These are phyloP conservation scores for Sphaerophoria rueppellii DNA, from an alignment of 2,888 invertebrate species.

Conservation along the genomic window DNA sequence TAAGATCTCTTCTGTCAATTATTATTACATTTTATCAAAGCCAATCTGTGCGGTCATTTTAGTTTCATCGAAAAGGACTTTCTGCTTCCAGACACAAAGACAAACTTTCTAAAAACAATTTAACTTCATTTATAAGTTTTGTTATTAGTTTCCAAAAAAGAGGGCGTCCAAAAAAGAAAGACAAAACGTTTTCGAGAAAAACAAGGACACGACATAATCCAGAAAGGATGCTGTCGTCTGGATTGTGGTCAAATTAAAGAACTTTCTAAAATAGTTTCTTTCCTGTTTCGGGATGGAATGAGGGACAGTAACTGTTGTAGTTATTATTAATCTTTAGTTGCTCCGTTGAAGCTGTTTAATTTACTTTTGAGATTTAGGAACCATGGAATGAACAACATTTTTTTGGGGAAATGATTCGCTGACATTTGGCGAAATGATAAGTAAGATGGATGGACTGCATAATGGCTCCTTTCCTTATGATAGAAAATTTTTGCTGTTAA, in stretches of 20 bases:
- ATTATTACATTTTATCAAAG: background rate
- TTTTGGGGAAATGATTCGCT: no score
- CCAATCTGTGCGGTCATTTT: constrained; percentile 35
- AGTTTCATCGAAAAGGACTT: constrained; percentile 13
- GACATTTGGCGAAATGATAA: no score
- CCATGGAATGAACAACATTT: no score
- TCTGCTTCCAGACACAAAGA: constrained; percentile 19
- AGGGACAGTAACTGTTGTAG: no score
- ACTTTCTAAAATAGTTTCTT: constrained; percentile 25
- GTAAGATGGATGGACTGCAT: no score
- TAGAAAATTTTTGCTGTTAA: no score
- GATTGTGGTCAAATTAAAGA: constrained; percentile 49
- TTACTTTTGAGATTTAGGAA: constrained; percentile 18
- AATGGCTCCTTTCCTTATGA: no score
- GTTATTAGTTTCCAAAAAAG: constrained; percentile 62
- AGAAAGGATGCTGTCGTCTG: constrained; percentile 53
- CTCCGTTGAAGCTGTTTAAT: constrained; percentile 26
- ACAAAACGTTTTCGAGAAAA: background rate
- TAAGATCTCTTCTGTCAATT: no score
- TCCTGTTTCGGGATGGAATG: background rate
- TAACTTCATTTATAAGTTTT: constrained; percentile 68
- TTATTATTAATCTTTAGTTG: constrained; percentile 27
- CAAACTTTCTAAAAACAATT: constrained; percentile 66
- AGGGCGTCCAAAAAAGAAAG: constrained; percentile 5
- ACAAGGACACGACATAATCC: background rate